These are phyloP conservation scores for Lamellibrachia luymesi DNA, from an alignment of 1,140 invertebrate species.

Conservation along the genomic window DNA sequence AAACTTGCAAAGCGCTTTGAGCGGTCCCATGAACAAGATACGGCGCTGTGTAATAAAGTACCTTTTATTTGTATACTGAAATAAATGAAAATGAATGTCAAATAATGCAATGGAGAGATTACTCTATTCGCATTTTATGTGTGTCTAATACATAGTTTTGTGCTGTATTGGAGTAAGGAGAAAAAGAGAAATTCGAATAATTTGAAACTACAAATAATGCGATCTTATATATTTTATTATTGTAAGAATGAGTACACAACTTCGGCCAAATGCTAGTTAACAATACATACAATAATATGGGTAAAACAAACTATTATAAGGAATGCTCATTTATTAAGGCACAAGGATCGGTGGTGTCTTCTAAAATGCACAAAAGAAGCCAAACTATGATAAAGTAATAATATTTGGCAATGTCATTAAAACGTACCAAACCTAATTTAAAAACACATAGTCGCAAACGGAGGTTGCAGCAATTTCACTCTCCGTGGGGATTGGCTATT, in stretches of 20 bases:
- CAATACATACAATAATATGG: neutral
- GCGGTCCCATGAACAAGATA: no score
- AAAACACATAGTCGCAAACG: neutral
- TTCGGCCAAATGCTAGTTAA: neutral
- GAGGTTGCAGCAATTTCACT: neutral
- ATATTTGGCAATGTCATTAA: no score
- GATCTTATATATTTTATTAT: neutral
- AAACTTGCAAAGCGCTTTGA: no score
- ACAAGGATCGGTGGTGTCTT: neutral
- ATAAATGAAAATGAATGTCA: no score
- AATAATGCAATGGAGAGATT: no score
- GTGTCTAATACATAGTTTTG: neutral
- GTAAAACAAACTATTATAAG: neutral
- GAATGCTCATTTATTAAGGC: no score
- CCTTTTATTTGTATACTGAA: no score
- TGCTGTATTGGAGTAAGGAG: neutral
- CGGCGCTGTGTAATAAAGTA: no score
- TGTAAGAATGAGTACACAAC: neutral
- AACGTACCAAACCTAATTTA: neutral
- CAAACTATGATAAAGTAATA: no score
- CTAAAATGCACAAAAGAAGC: no score
- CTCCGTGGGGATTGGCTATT: neutral
- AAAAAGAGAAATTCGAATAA: neutral
- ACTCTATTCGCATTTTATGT: neutral
- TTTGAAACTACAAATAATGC: neutral